Evolutionary conservation across 2,888 invertebrate species (phyloP).

Genomic region (Heteromurus nitidus): DNA sequence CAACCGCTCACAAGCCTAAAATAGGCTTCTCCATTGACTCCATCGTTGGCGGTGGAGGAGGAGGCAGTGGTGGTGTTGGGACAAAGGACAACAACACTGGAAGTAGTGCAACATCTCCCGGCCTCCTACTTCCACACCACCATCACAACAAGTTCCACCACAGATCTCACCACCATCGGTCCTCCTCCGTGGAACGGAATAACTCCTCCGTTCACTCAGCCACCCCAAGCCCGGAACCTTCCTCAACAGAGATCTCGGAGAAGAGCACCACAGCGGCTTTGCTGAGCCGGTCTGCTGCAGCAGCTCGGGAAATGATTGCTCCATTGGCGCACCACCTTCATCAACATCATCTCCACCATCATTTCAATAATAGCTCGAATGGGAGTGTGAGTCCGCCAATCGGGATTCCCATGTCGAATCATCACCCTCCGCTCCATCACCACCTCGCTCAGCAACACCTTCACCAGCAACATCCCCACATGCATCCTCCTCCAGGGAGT

Average conservation of each 20-base stretch:
- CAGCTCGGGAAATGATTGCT: slow-evolving; percentile 22
- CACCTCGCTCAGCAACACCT: slow-evolving; percentile 36
- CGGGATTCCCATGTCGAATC: slow-evolving; percentile 43
- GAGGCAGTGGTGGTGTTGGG: slow-evolving; percentile 2
- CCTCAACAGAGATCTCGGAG: slow-evolving; percentile 68
- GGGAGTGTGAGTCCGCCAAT: slow-evolving; percentile 10
- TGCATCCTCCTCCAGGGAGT: slow-evolving; percentile 54
- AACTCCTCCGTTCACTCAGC: slow-evolving; percentile 25
- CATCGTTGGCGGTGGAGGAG: slow-evolving; percentile 84
- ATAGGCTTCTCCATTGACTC: slow-evolving; percentile 96
- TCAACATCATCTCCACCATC: slow-evolving; percentile 59
- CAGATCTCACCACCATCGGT: slow-evolving; percentile 60
- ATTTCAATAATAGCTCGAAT: slow-evolving; percentile 43
- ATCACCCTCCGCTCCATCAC: slow-evolving; percentile 55
- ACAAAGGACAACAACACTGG: slow-evolving; percentile 5
- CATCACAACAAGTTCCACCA: no score
- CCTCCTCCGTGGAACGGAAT: slow-evolving; percentile 43
- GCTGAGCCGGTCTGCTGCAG: slow-evolving; percentile 23
- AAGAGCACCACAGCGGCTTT: slow-evolving; percentile 52
- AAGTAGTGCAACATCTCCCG: neutral
- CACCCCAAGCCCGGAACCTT: slow-evolving; percentile 70
- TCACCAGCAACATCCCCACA: slow-evolving; percentile 42
- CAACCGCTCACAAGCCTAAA: slow-evolving; percentile 90
- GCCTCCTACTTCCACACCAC: no score
- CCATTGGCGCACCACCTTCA: slow-evolving; percentile 56